Evolutionary conservation across 64 coral and sea anemone species (phyloP), one percentile per base, ranked within the genome.

Genomic region (Hydrozoanthus tunicans): DNA sequence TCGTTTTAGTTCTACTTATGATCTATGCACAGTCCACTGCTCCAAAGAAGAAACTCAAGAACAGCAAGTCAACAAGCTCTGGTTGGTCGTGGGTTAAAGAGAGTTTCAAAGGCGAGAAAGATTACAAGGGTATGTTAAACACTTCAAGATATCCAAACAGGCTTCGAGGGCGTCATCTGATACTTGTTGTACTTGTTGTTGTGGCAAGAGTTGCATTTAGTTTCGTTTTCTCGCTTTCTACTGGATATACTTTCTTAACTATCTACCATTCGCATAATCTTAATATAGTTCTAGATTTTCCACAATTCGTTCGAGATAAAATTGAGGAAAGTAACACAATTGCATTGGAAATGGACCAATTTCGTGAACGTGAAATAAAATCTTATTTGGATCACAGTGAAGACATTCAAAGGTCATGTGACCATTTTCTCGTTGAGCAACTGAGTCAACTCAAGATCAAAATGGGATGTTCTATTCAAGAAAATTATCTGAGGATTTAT

Each of bases 331-430:
- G 91, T 23, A 93, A 73, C 23, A 73, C 51, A 10, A 90, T 85
- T 6, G 91, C 91, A 3, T 55, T 95, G 74, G 69, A 27, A 85
- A 95, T 95, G 94, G 94, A 95, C 62, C 94, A 95, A 17, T 92
- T 90, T 66, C 90, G 94, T 23, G 94, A 93, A 79, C 56, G 59
- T 32, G 94, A 93, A 86, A 77, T 85, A 11, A 95, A 93, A 79
- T 80, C 79, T 8, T 17, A 59, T 56, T 43, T 93, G 4, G 94
- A 95, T 51, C 71, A 92, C 7, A 77, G 73, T 3, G 91, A 93
- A 84, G 94, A 92, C 52, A 80, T 95, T 20, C 94, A 95, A 74
- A 89, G 73, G n/a, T 92, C 94, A 0, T 95, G 94, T 51, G 94
- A 95, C 43, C 86, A 90, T 59, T 86, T 80, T n/a, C 86, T 93